These are phyloP conservation scores for Pluvialis apricaria DNA, from an alignment of 2,113 vertebrate species.

Conservation along the genomic window DNA sequence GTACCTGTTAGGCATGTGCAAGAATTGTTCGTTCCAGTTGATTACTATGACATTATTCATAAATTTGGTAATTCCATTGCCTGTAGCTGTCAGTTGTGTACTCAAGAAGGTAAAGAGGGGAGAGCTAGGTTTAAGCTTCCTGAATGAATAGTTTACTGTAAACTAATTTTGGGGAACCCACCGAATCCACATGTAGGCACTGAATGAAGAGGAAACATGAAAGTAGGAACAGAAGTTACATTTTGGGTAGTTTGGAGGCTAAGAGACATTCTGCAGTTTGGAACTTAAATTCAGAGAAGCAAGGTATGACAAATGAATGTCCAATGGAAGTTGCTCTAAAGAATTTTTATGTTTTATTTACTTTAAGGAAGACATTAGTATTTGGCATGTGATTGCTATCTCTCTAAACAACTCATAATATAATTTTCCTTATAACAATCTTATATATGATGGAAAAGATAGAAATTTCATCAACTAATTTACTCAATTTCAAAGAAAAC, in stretches of 20 bases:
- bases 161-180: neutral
- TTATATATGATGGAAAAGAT: neutral
- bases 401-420: neutral
- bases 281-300: neutral
- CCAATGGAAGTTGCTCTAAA: neutral
- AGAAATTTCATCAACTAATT: neutral
- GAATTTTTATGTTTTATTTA: neutral
- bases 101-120: neutral
- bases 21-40: neutral
- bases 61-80: neutral
- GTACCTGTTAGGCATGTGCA: neutral
- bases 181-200: neutral
- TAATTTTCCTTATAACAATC: neutral
- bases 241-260: neutral
- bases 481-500: neutral
- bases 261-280: neutral
- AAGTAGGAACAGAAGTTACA: neutral
- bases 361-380: neutral
- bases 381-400: neutral
- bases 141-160: neutral
- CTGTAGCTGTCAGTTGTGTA: neutral
- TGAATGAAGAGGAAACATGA: neutral
- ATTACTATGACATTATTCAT: neutral
- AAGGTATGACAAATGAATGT: neutral
- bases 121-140: neutral